Base-by-base conservation (phyloP, 2,113 vertebrate genomes). In the Bucco capensis region DNA sequence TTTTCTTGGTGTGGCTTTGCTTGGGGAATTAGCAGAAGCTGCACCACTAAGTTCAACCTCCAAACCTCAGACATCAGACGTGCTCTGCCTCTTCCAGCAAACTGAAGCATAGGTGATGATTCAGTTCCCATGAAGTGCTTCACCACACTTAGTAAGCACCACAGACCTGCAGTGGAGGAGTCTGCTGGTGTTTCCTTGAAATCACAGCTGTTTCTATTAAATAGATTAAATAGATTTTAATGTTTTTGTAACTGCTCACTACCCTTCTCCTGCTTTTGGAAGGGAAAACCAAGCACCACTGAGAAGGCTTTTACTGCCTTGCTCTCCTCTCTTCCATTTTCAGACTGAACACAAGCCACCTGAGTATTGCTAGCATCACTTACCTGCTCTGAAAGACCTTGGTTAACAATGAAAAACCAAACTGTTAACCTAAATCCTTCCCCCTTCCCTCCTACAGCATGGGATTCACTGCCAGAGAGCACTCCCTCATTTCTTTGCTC, bases 401-500 rank as follows among this genome's bases (percentile, higher is more conserved):
- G 72, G 28, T 67, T 75, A 82, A 53, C 21, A 12, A 14, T 19
- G 50, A 77, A 64, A 53, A 70, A 89, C 5, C 40, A 54, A 79
- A 70, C 31, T 17, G 2, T 15, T 42, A 42, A 15, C 40, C 40
- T 42, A 42, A 0, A 37, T 61, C 46, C 14, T 1, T 60, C 58
- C 42, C 33, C 42, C 42, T 51, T 87, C 50, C 69, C 49, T 78
- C 86, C 6, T 4, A 92, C 74, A 31, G 61, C 61, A 0, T 74
- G 83, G 40, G 66, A 61, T 50, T 90, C 78, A 38, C 70, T 90
- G 91, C 70, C 50, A 35, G 76, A 70, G 81, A 24, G 58, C 70
- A 77, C 22, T 5, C 31, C 38, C 4, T 82, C 54, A 18, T 54
- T 90, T 93, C 91, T 93, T 95, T 91, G 93, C 94, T 96, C 35